These are phyloP conservation scores for Propithecus coquereli DNA, from an alignment of 2,113 vertebrate genomes.

Conservation along the genomic window DNA sequence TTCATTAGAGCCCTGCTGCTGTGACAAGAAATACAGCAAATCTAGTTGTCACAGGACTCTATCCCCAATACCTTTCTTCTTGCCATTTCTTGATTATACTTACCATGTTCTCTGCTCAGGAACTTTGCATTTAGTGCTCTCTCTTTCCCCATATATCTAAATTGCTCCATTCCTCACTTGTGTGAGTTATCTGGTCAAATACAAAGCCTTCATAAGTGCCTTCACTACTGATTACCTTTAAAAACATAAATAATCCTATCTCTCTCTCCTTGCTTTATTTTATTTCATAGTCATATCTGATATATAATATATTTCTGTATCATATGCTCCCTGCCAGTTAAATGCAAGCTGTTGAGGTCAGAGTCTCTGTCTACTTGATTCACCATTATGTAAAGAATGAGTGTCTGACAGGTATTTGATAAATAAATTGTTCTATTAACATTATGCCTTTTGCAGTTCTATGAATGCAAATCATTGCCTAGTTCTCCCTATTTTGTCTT, in stretches of 20 bases:
- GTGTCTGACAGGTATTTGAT: neutral
- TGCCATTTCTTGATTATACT: neutral
- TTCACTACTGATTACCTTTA: neutral
- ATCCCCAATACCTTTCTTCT: neutral
- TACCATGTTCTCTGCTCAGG: fast-evolving
- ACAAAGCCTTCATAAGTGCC: fast-evolving
- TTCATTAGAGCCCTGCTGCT: neutral
- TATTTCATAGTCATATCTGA: neutral
- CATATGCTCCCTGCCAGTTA: neutral
- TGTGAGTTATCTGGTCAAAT: neutral
- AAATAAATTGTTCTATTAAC: neutral
- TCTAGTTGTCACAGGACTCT: too few relatives aligned
- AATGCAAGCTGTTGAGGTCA: neutral
- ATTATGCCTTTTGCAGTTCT: neutral
- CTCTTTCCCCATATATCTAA: neutral
- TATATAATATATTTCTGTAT: neutral
- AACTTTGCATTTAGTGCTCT: neutral
- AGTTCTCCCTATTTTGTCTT: neutral
- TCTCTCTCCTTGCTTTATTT: neutral
- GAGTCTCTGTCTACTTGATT: neutral
- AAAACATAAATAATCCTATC: neutral
- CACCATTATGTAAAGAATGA: fast-evolving
- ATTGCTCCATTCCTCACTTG: neutral
- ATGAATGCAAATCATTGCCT: neutral
- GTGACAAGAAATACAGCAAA: neutral